A percentile compares a stretch with the other conserved stretches of the same genome.
These are phyloP conservation scores for Coenonympha arcania DNA, from an alignment of 2,888 invertebrate genomes.

Conservation along the genomic window DNA sequence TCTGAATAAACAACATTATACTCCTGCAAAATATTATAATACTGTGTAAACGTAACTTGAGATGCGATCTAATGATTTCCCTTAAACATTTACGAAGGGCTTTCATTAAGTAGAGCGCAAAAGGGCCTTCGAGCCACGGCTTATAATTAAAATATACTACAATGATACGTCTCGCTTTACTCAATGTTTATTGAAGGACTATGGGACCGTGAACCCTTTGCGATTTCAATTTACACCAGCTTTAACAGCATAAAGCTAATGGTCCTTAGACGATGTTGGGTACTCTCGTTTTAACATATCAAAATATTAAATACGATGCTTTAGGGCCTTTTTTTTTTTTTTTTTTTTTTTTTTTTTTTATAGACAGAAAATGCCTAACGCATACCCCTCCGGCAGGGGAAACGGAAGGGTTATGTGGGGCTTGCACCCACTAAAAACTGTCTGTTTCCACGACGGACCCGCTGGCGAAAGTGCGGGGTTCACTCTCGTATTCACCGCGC, in stretches of 20 bases:
- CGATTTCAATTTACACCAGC: conserved; percentile 62
- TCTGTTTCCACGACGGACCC: too few relatives aligned
- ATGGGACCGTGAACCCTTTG: conserved; percentile 49
- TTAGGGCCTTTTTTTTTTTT: too few relatives aligned
- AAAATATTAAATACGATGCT: too few relatives aligned
- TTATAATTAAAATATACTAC: conserved; percentile 70
- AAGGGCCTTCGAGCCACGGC: conserved; percentile 45
- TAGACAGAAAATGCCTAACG: too few relatives aligned
- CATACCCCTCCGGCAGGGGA: too few relatives aligned
- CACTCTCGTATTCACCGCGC: too few relatives aligned
- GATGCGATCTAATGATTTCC: conserved; percentile 12
- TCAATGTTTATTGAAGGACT: conserved; percentile 63
- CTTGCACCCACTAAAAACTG: too few relatives aligned
- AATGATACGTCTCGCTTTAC: conserved; percentile 64
- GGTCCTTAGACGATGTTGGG: background rate
- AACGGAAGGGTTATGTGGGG: too few relatives aligned
- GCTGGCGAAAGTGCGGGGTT: too few relatives aligned
- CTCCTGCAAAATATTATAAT: background rate
- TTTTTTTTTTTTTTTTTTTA: too few relatives aligned
- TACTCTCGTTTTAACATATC: background rate
- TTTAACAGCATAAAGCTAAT: conserved; percentile 25
- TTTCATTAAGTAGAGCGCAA: conserved; percentile 28
- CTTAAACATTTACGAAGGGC: conserved; percentile 11
- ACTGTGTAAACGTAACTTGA: background rate
- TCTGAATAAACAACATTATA: too few relatives aligned